These are phyloP conservation scores for Lithophane leautieri DNA, from an alignment of 2,888 invertebrate species.

Conservation along the genomic window DNA sequence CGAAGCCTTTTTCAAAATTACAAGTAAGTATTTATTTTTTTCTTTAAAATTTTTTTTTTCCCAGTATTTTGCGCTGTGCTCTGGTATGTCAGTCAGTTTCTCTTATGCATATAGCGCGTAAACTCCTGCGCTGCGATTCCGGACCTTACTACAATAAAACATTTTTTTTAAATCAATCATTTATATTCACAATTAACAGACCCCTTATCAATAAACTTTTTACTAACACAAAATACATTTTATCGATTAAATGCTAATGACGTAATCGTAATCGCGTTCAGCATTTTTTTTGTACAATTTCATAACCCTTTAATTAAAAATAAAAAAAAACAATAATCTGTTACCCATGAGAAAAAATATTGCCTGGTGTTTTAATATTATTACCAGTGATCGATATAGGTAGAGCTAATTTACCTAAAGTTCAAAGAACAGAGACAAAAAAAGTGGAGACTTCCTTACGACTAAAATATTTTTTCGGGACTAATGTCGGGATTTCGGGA, in stretches of 20 bases:
- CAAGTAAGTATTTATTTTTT: too few relatives aligned
- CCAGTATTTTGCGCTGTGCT: neutral
- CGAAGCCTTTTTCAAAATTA: too few relatives aligned
- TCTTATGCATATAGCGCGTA: neutral
- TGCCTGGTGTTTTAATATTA: slow-evolving; percentile 14
- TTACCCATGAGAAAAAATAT: slow-evolving; percentile 32
- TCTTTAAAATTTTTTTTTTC: too few relatives aligned
- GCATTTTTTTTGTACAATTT: slow-evolving; percentile 62
- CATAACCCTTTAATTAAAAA: slow-evolving; percentile 9
- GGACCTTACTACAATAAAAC: slow-evolving; percentile 24
- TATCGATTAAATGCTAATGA: slow-evolving; percentile 51
- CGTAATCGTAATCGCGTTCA: slow-evolving; percentile 13
- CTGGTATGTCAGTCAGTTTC: too few relatives aligned
- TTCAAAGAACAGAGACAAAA: too few relatives aligned
- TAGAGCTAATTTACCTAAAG: too few relatives aligned
- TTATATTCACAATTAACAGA: slow-evolving; percentile 73
- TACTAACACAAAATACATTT: slow-evolving; percentile 69
- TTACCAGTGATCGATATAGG: too few relatives aligned
- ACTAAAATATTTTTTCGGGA: too few relatives aligned
- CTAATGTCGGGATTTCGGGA: too few relatives aligned
- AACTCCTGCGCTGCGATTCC: too few relatives aligned
- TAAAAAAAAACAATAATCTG: slow-evolving; percentile 10
- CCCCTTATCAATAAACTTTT: slow-evolving; percentile 70
- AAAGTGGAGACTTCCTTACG: too few relatives aligned
- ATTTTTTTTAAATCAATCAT: slow-evolving; percentile 56